These are phyloP conservation scores for Drosophila austrosaltans DNA, from an alignment of 2,888 invertebrate genomes.

Conservation along the genomic window DNA sequence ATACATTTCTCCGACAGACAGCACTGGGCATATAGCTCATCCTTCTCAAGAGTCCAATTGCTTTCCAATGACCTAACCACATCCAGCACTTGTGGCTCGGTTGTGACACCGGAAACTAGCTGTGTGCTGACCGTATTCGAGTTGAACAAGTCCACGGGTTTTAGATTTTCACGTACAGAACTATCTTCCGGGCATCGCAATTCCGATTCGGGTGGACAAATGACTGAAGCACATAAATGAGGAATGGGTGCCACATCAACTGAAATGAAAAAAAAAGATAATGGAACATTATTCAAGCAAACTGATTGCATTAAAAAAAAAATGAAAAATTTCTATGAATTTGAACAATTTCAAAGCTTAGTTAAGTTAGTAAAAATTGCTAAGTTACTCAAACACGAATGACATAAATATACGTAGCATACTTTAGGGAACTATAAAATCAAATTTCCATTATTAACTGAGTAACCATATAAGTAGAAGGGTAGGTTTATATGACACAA, in stretches of 20 bases:
- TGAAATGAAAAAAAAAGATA: slow-evolving; percentile 50
- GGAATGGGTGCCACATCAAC: slow-evolving; percentile 68
- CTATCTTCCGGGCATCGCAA: slow-evolving; percentile 81
- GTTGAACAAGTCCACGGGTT: slow-evolving; percentile 56
- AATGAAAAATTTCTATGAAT: too few species aligned
- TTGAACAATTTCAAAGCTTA: too few species aligned
- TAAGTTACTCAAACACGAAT: too few species aligned
- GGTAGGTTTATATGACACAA: too few species aligned
- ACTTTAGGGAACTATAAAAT: too few species aligned
- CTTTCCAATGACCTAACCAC: not conserved
- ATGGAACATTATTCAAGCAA: not conserved
- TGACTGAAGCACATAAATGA: slow-evolving; percentile 74
- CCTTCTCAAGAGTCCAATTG: slow-evolving; percentile 57
- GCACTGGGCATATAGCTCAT: slow-evolving; percentile 76
- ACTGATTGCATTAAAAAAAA: too few species aligned
- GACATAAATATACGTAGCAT: too few species aligned
- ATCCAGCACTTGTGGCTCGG: slow-evolving; percentile 27
- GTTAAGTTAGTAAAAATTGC: too few species aligned
- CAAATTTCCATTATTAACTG: too few species aligned
- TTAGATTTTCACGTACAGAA: slow-evolving; percentile 71
- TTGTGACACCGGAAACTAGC: not conserved
- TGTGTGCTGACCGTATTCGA: slow-evolving; percentile 38
- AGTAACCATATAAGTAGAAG: too few species aligned
- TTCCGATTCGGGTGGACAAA: slow-evolving; percentile 79
- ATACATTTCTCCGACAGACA: slow-evolving; percentile 80